Base-by-base conservation (phyloP, 2,888 invertebrate species). In the Carterocephalus palaemon region DNA sequence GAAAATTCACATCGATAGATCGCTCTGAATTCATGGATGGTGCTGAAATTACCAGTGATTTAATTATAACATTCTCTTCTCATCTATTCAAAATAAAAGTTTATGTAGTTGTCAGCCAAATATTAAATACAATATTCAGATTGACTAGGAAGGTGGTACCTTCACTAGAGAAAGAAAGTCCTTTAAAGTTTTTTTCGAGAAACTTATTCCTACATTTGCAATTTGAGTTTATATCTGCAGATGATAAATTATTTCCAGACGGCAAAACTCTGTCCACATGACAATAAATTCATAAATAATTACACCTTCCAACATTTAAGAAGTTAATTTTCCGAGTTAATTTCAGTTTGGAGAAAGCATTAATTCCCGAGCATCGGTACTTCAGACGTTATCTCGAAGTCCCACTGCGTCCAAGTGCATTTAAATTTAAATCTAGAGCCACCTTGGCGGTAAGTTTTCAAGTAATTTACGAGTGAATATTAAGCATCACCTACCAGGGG, bases 401-500 rank as follows among this genome's bases (percentile, higher is more conserved):
- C 49, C 57, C 64, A 67, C 68, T 64, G 64, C 67, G 62, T 68
- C 67, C 64, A 71, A 79, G 64, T 76, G 72, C 76, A 78, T 76
- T 78, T 76, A 76, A 75, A 82, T 80, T 74, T 71, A 64, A 67
- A 64, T 65, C 62, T 64, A 57, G 59, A 60, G 59, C 62, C 61
- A 83, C 83, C 84, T 85, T 82, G 67, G 75, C 75, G 75, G 74
- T 80, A 82, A 85, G 75, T 83, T 85, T 78, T 73, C 76, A 75
- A 81, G 79, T 84, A 85, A 86, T 86, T 86, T 84, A 85, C 83
- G 78, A 75, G 64, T 66, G 84, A 82, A 83, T 84, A 85, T 78
- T 83, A 82, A 85, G 75, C 69, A 82, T 86, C 83, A 85, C 84
- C 83, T 84, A 83, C 83, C 84, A 79, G 81, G 82, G 83, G 79